Evolutionary conservation across 2,888 invertebrate genomes (phyloP).

Genomic region (Platycnemis pennipes): DNA sequence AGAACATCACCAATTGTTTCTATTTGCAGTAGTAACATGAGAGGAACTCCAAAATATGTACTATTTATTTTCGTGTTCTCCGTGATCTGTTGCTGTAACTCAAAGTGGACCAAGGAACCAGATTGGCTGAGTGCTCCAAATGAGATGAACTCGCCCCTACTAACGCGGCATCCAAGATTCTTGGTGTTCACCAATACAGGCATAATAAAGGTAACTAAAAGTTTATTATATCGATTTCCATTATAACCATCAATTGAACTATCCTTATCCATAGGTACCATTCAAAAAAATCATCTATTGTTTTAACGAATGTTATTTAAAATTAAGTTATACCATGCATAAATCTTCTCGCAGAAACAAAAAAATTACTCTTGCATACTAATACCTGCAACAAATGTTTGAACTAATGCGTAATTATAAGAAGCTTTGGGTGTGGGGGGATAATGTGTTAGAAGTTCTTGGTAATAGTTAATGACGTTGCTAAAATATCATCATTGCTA

Average conservation of each 20-base stretch:
- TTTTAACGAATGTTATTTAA: too few species aligned
- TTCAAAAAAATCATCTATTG: too few species aligned
- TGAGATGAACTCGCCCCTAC: background rate
- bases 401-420: too few species aligned
- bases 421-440: too few species aligned
- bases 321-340: too few species aligned
- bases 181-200: conserved; percentile 38
- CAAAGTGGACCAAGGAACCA: background rate
- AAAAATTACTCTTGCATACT: too few species aligned
- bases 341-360: too few species aligned
- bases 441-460: too few species aligned
- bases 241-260: background rate
- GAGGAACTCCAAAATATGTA: background rate
- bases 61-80: background rate
- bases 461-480: too few species aligned
- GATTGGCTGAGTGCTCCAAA: conserved; percentile 19
- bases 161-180: conserved; percentile 47
- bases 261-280: too few species aligned
- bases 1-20: background rate
- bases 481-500: too few species aligned
- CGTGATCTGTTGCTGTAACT: background rate
- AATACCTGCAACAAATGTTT: too few species aligned
- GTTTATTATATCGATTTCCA: background rate
- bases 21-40: background rate
- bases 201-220: conserved; percentile 50